phyloP scores from a whole-genome alignment of 2,113 vertebrate genomes.

The Desmodus rotundus region DNA sequence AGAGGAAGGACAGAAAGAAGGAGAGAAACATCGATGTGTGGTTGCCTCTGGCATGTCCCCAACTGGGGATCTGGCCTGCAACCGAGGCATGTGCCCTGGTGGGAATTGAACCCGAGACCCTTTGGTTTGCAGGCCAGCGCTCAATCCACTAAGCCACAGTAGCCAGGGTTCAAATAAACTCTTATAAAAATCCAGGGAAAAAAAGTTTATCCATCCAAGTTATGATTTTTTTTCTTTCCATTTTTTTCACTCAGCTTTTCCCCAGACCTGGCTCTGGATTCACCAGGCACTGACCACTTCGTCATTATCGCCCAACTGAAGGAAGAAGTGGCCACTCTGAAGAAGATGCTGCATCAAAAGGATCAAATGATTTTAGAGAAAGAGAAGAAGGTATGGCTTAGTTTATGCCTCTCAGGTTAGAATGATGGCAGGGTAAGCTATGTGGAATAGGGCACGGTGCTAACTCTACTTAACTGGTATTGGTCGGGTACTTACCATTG shows the following conservation, averaged over 20 bases:
- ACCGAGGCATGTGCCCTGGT: too few species aligned
- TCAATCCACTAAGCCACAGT: too few species aligned
- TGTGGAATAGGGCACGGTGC: neutral
- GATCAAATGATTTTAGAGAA: constrained; percentile 88
- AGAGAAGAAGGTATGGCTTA: constrained; percentile 84
- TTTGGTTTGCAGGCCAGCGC: too few species aligned
- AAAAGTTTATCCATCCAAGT: neutral
- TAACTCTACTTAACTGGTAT: neutral
- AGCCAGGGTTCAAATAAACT: neutral
- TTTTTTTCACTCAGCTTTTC: constrained; percentile 79
- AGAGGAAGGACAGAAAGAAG: too few species aligned
- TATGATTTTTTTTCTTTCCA: neutral
- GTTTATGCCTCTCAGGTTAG: neutral
- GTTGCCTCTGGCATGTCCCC: too few species aligned
- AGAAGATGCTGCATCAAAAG: constrained; percentile 88
- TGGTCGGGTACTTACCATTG: neutral
- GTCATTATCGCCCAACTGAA: constrained; percentile 87
- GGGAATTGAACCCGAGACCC: too few species aligned
- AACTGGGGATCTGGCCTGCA: too few species aligned
- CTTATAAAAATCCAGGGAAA: neutral
- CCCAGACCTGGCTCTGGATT: constrained; percentile 84
- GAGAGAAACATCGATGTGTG: too few species aligned
- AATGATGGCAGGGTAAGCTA: neutral
- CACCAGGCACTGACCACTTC: constrained; percentile 85
- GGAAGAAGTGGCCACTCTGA: constrained; percentile 86